A percentile compares a stretch with the other conserved stretches of the same genome.
Evolutionary conservation across 2,888 invertebrate species (phyloP).

Genomic region (Lordiphosa andalusiaca): DNA sequence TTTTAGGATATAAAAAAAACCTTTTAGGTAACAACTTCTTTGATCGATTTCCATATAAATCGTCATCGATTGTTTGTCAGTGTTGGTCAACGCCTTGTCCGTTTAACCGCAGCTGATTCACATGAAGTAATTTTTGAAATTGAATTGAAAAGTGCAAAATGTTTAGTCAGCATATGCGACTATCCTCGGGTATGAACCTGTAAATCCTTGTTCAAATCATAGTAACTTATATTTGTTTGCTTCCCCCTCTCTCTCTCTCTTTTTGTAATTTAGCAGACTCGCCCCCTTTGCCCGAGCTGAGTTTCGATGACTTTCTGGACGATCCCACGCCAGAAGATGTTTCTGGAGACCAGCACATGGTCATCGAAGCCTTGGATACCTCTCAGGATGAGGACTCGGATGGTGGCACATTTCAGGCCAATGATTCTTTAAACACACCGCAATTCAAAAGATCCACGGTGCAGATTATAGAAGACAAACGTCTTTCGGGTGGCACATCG

Average conservation of each 20-base stretch:
- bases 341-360: constrained; percentile 38
- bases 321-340: constrained; percentile 45
- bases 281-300: constrained; percentile 67
- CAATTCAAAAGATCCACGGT: constrained; percentile 56
- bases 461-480: constrained; percentile 57
- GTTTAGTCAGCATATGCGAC: constrained; percentile 20
- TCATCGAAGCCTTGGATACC: constrained; percentile 20
- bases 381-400: constrained; percentile 23
- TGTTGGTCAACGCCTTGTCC: constrained; percentile 14
- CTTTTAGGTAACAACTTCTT: too few relatives aligned
- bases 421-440: constrained; percentile 65
- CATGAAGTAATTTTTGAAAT: constrained; percentile 53
- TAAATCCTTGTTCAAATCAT: background rate
- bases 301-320: constrained; percentile 73
- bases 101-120: constrained; percentile 50
- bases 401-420: constrained; percentile 4
- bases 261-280: constrained; percentile 45
- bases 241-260: background rate
- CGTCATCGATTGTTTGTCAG: background rate
- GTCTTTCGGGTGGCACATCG: constrained; percentile 19
- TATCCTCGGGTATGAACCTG: constrained; percentile 14
- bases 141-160: constrained; percentile 51
- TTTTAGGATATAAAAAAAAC: too few relatives aligned
- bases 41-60: background rate
- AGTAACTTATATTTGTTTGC: too few relatives aligned